Base-by-base conservation (phyloP, 1,140 invertebrate genomes). In the Pteromalus puparum region DNA sequence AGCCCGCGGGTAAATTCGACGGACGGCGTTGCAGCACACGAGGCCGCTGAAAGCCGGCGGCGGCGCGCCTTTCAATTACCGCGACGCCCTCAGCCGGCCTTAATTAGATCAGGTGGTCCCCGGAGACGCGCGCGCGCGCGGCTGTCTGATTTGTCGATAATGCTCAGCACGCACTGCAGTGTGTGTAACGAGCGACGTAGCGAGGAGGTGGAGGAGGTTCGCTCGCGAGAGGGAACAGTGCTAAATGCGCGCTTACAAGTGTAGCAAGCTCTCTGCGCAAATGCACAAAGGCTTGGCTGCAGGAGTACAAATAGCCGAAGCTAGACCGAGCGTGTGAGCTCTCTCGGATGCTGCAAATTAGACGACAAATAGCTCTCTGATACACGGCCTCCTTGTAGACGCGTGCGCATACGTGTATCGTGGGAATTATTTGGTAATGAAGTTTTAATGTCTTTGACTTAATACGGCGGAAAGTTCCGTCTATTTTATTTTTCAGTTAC, bases 81-180 rank as follows among this genome's bases (percentile, higher is more conserved):
- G 18, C 53, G 68, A 48, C 24, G 65, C 61, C 67, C 34, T 42
- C 75, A 30, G 15, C 28, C 26, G 12, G 3, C 68, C 67, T 79
- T 84, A 84, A 84, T 84, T 84, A 84, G 76, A 84, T 79, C 46
- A 48, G 82, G 75, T 28, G 42, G 10, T 9, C 67, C 9, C 24
- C 24, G 9, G 67, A 26, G 67, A 28, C 67, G 67, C 67, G 38
- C 10, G 26, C 9, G 26, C 28, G 26, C 9, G 26, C 28, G 26
- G 67, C 12, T n/a, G 24, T 70, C 30, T 38, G 72, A 82, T 82
- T 82, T 28, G 72, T 82, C 81, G 72, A 82, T 82, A 82, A 76
- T 76, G 38, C 53, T 61, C 53, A 18, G 18, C 53, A 61, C 53
- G 53, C 21, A 61, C 21, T n/a, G 18, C 6, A 5, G 15, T 21